Conservation (phyloP, 2,113 vertebrate genomes). For the Petroica traversi region DNA sequence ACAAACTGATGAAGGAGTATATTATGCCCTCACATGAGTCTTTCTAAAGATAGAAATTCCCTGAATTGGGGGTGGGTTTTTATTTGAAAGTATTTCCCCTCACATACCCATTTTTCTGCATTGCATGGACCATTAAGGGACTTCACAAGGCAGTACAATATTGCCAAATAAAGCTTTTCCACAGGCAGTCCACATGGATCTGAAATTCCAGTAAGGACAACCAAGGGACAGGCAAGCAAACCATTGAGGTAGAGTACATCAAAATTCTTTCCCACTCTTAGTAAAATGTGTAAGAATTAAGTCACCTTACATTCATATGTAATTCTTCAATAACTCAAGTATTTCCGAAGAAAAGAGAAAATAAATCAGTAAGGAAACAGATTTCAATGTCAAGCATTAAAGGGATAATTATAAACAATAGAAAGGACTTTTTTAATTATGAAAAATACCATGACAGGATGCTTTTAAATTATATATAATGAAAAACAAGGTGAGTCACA, state of each 20-base stretch:
- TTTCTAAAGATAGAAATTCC: not conserved
- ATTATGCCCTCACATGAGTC: not conserved
- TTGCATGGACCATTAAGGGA: not conserved
- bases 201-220: not conserved
- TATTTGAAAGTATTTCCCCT: not conserved
- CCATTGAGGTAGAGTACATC: not conserved
- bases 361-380: conserved; percentile 42
- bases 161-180: not conserved
- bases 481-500: conserved; percentile 70
- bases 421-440: conserved; percentile 64
- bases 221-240: not conserved
- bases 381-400: conserved; percentile 65
- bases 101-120: not conserved
- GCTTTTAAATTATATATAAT: conserved; percentile 69
- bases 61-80: not conserved
- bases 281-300: not conserved
- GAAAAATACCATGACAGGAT: conserved; percentile 65
- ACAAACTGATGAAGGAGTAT: not conserved
- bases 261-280: not conserved
- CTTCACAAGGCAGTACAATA: not conserved
- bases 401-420: conserved; percentile 70
- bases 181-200: not conserved
- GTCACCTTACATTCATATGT: not conserved
- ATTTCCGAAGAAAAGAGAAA: conserved; percentile 40
- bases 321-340: conserved; percentile 14